Evolutionary conservation across 1,140 invertebrate species (phyloP).

Genomic region (Camponotus floridanus): DNA sequence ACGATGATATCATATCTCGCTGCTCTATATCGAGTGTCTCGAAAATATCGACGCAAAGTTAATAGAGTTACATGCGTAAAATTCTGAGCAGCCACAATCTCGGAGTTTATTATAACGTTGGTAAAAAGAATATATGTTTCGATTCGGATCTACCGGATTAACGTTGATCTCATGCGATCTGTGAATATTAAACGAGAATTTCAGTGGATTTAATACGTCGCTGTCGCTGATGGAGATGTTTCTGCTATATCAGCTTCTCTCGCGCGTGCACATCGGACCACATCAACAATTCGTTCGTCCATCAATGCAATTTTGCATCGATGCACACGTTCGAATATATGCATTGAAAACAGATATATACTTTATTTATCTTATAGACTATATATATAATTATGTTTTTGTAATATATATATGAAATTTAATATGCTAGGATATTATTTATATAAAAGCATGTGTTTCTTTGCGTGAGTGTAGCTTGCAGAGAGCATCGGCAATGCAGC

Average conservation of each 20-base stretch:
- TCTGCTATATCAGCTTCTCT: conserved; percentile 48
- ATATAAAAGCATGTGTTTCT: neutral
- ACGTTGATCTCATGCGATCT: conserved; percentile 29
- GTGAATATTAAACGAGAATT: conserved; percentile 53
- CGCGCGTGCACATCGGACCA: conserved; percentile 26
- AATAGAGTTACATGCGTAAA: conserved; percentile 41
- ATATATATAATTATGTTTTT: neutral
- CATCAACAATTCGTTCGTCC: conserved; percentile 33
- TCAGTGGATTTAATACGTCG: conserved; percentile 46
- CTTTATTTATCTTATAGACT: neutral
- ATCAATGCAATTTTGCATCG: conserved; percentile 38
- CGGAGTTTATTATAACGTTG: conserved; percentile 40
- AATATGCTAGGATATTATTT: too few species aligned
- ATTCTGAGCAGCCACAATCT: conserved; percentile 33
- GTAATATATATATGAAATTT: too few species aligned
- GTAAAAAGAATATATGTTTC: conserved; percentile 35
- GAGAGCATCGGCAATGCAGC: conserved; percentile 45
- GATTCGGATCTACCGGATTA: conserved; percentile 6
- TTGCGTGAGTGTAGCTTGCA: conserved; percentile 26
- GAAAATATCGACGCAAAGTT: conserved; percentile 54
- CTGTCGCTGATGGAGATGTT: conserved; percentile 47
- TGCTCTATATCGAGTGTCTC: conserved; percentile 10
- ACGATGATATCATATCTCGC: conserved; percentile 29
- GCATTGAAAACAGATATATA: conserved; percentile 14
- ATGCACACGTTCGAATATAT: conserved; percentile 12